These are phyloP conservation scores for Anguilla megastoma DNA, from an alignment of 2,797 vertebrate species.

Conservation along the genomic window DNA sequence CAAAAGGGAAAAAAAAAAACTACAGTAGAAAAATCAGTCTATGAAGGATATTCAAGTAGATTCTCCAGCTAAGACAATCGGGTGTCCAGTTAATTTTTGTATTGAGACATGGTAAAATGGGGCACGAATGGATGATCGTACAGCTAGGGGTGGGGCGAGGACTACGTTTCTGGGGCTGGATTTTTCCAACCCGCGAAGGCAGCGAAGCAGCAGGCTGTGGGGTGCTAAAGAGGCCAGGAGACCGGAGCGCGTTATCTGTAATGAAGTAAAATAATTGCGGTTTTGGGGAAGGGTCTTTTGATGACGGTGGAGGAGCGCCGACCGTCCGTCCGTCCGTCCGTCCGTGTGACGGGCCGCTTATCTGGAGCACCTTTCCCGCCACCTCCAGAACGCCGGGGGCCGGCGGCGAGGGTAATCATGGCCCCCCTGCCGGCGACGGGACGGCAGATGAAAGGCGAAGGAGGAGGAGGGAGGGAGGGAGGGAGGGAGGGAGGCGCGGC, in stretches of 20 bases:
- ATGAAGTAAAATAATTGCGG: constrained; percentile 14
- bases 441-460: constrained; percentile 46
- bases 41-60: neutral
- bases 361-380: constrained; percentile 35
- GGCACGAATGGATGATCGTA: neutral
- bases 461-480: no score
- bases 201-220: neutral
- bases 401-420: constrained; percentile 47
- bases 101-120: neutral
- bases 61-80: neutral
- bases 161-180: neutral
- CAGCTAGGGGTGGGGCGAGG: neutral
- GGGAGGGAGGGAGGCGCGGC: constrained; percentile 31
- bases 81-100: neutral
- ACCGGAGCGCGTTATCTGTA: constrained; percentile 7
- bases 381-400: constrained; percentile 29
- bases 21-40: neutral
- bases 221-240: neutral
- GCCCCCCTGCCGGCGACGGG: constrained; percentile 35
- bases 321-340: neutral
- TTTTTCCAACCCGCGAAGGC: neutral
- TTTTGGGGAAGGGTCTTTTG: constrained; percentile 15
- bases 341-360: constrained; percentile 1
- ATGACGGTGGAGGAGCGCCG: constrained; percentile 6
- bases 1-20: neutral